These are phyloP conservation scores for Hydrotaea cyrtoneurina DNA, from an alignment of 2,888 invertebrate species.

Conservation along the genomic window DNA sequence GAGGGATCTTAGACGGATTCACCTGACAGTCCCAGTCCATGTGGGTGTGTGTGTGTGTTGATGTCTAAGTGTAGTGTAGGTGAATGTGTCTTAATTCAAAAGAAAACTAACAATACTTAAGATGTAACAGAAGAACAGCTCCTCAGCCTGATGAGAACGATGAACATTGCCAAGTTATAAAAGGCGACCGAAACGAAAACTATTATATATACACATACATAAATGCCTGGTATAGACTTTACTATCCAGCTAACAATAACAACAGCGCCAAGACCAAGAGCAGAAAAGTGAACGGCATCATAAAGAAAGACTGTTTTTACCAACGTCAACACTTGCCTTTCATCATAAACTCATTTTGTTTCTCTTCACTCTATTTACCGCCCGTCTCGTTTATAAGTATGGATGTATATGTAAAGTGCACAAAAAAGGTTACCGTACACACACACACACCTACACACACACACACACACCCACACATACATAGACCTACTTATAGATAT, in stretches of 20 bases:
- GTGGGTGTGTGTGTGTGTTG: slow-evolving; percentile 27
- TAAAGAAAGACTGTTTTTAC: slow-evolving; percentile 30
- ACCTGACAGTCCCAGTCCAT: slow-evolving; percentile 43
- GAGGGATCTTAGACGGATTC: slow-evolving; percentile 49
- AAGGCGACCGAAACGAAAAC: neutral
- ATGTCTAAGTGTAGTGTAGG: neutral
- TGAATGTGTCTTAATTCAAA: slow-evolving; percentile 26
- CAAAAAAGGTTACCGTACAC: neutral
- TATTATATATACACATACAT: neutral
- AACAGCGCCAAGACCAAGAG: neutral
- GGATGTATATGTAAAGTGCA: neutral
- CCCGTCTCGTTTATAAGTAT: neutral
- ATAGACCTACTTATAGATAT: neutral
- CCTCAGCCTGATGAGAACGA: slow-evolving; percentile 15
- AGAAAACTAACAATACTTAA: slow-evolving; percentile 42
- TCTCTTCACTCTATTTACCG: slow-evolving; percentile 29
- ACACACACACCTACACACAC: neutral
- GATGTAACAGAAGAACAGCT: slow-evolving; percentile 23
- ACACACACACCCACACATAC: neutral
- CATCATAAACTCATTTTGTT: slow-evolving; percentile 34
- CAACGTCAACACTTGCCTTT: slow-evolving; percentile 30
- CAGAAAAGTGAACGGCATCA: slow-evolving; percentile 26
- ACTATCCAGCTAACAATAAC: neutral
- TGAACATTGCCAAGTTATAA: neutral
- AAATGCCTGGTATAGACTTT: neutral